These are phyloP conservation scores for Archocentrus centrarchus DNA, from an alignment of 2,113 vertebrate genomes.

Conservation along the genomic window DNA sequence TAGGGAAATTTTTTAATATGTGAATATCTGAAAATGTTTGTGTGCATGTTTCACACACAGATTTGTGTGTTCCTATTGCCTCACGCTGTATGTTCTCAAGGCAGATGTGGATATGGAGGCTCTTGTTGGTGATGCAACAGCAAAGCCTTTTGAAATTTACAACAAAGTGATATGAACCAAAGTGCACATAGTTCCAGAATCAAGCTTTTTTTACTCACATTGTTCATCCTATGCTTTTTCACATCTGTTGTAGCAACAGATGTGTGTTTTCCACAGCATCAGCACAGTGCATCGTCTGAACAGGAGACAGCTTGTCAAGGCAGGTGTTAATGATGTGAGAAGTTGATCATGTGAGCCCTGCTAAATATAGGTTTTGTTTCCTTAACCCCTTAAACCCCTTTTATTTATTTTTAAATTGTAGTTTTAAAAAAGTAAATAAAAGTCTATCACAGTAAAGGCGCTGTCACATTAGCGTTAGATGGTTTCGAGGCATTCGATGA, in stretches of 20 bases:
- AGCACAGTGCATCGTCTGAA: not conserved
- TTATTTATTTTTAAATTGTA: not conserved
- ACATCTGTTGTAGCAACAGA: not conserved
- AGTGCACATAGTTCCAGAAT: not conserved
- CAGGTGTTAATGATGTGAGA: not conserved
- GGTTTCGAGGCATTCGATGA: too few relatives aligned
- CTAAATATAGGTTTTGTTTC: not conserved
- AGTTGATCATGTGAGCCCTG: not conserved
- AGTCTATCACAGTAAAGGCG: too few relatives aligned
- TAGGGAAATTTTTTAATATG: not conserved
- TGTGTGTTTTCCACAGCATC: not conserved
- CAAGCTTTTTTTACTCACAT: not conserved
- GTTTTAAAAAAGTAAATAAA: too few relatives aligned
- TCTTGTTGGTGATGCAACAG: not conserved
- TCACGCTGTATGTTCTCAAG: not conserved
- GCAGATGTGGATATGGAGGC: not conserved
- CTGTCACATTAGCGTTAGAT: too few relatives aligned
- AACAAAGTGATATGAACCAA: not conserved
- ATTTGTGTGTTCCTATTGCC: not conserved
- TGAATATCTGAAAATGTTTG: not conserved
- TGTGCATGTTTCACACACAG: too few relatives aligned
- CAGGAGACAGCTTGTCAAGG: conserved; percentile 7
- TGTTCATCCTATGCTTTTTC: not conserved
- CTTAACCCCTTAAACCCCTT: not conserved
- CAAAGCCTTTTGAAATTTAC: not conserved